phyloP scores from a whole-genome alignment of 2,888 invertebrate species.

The Brachypalpus laphriformis region DNA sequence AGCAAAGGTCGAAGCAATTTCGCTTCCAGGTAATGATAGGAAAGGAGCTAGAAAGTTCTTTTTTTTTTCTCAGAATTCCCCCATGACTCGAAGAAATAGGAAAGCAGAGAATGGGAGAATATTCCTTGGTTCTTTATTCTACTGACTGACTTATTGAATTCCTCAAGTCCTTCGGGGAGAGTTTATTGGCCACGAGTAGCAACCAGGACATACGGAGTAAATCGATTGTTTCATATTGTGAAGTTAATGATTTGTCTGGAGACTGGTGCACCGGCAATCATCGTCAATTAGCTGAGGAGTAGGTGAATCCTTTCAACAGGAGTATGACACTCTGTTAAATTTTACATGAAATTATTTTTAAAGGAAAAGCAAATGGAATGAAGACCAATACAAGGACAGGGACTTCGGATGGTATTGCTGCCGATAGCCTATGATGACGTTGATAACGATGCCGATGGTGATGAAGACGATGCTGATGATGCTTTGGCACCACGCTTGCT shows the following conservation, averaged over 20 bases:
- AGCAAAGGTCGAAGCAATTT: conserved; percentile 34
- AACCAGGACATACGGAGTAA: background rate
- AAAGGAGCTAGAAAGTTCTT: conserved; percentile 20
- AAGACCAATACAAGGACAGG: background rate
- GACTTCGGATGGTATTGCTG: background rate
- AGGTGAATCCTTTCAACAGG: background rate
- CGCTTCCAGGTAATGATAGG: conserved; percentile 37
- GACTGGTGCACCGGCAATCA: background rate
- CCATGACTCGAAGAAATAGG: background rate
- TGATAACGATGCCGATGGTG: background rate
- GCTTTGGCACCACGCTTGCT: conserved; percentile 6
- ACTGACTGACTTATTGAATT: conserved; percentile 50
- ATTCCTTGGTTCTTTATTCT: background rate
- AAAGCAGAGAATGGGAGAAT: background rate
- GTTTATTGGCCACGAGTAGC: conserved; percentile 33
- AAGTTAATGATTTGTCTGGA: conserved; percentile 8
- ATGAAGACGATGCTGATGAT: conserved; percentile 5
- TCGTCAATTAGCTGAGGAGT: background rate
- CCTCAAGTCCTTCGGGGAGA: conserved; percentile 9
- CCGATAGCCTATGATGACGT: background rate
- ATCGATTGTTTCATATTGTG: conserved; percentile 46
- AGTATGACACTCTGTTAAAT: too few relatives aligned
- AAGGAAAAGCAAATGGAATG: background rate
- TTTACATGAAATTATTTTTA: too few relatives aligned
- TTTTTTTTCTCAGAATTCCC: background rate